Evolutionary conservation across 2,113 vertebrate species (phyloP).

Genomic region (Daboia siamensis): DNA sequence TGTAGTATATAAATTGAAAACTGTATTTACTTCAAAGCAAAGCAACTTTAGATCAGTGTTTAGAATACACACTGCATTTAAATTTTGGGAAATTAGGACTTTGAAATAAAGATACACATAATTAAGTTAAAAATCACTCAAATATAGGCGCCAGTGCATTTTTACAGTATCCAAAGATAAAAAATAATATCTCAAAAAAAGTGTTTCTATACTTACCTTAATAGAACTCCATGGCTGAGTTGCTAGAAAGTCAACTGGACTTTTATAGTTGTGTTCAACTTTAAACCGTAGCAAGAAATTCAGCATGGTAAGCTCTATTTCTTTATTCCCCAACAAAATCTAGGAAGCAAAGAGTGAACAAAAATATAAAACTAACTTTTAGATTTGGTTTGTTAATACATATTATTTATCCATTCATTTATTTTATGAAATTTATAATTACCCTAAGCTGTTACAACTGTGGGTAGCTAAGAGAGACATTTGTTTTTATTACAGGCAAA

Average conservation of each 20-base stretch:
- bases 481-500: neutral
- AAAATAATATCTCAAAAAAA: neutral
- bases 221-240: conserved; percentile 78
- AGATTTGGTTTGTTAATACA: conserved; percentile 23
- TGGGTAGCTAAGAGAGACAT: neutral
- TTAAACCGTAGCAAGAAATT: conserved; percentile 79
- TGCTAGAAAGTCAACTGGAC: conserved; percentile 79
- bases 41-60: neutral
- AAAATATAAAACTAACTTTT: conserved; percentile 19
- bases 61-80: neutral
- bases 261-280: conserved; percentile 68
- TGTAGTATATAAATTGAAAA: neutral
- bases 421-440: neutral
- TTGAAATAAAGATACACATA: neutral
- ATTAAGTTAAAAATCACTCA: neutral
- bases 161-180: conserved; percentile 7
- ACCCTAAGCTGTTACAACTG: neutral
- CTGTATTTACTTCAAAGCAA: neutral
- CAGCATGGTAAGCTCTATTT: conserved; percentile 73
- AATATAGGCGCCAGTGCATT: neutral
- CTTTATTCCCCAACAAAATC: conserved; percentile 77
- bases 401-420: neutral
- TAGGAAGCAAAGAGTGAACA: conserved; percentile 49
- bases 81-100: neutral
- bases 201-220: conserved; percentile 66